Percentiles rank a stretch among this genome's conserved stretches.
Conservation (phyloP, 2,113 vertebrate genomes). For the Todiramphus saurophagus region DNA sequence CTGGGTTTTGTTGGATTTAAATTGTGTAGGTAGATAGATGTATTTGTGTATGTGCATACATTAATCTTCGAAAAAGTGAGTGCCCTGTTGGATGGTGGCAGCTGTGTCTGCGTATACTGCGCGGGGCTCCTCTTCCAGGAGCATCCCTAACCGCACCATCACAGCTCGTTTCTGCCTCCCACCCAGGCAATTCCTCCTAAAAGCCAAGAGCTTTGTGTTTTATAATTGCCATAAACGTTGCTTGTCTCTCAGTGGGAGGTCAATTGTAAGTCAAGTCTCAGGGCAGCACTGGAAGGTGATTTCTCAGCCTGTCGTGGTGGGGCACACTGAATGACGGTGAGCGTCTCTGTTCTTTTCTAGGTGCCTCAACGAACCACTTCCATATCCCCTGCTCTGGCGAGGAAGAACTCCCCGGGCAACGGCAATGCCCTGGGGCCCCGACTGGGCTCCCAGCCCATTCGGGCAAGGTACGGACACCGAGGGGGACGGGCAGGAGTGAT, state of each 20-base stretch:
- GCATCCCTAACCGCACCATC: not conserved
- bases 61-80: not conserved
- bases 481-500: not conserved
- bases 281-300: not conserved
- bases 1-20: not conserved
- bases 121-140: not conserved
- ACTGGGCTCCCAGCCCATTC: slow-evolving; percentile 88
- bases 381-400: slow-evolving; percentile 94
- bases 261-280: not conserved
- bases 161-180: not conserved
- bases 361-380: slow-evolving; percentile 98
- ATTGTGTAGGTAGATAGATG: not conserved
- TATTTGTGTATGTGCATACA: not conserved
- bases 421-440: slow-evolving; percentile 88
- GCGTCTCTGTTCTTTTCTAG: slow-evolving; percentile 68
- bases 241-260: not conserved
- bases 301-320: not conserved
- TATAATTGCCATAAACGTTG: not conserved
- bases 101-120: not conserved
- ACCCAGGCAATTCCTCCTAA: not conserved
- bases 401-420: slow-evolving; percentile 95
- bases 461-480: slow-evolving; percentile 83
- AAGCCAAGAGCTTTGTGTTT: not conserved
- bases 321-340: not conserved
- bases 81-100: not conserved